A percentile compares a stretch with the other conserved stretches of the same genome.
phyloP scores from a whole-genome alignment of 2,113 vertebrate genomes.

The Mellivora capensis region DNA sequence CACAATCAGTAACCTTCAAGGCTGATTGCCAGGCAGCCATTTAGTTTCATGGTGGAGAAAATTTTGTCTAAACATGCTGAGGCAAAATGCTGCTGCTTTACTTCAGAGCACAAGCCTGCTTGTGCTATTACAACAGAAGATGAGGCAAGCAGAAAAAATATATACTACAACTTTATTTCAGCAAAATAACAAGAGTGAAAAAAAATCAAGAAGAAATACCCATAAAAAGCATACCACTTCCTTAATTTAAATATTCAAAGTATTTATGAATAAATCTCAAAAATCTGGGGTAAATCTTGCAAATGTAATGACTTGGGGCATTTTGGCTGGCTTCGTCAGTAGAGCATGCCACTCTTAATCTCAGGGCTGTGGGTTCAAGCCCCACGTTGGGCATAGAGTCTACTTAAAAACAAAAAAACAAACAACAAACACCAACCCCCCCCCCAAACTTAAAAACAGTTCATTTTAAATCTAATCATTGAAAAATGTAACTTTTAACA shows the following conservation, averaged over 20 bases:
- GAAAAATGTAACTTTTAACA: background rate
- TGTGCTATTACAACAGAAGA: background rate
- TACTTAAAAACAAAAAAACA: background rate
- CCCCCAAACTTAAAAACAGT: background rate
- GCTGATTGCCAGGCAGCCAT: background rate
- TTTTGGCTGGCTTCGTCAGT: background rate
- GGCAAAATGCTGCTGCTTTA: constrained; percentile 19
- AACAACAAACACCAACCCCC: no score
- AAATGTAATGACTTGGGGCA: background rate
- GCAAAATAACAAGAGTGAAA: background rate
- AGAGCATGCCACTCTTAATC: background rate
- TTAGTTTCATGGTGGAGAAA: constrained; percentile 33
- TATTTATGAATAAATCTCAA: background rate
- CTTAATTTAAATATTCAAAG: background rate
- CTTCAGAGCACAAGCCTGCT: background rate
- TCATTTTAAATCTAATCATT: background rate
- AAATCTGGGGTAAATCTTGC: background rate
- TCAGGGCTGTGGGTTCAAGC: background rate
- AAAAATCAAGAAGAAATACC: background rate
- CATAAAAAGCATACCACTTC: background rate
- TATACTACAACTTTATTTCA: background rate
- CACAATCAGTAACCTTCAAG: background rate
- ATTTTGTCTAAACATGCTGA: constrained; percentile 18
- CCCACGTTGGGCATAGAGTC: background rate
- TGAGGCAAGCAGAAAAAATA: background rate